Base-by-base conservation (phyloP, 2,888 invertebrate species). In the Ptilodon capucinus region DNA sequence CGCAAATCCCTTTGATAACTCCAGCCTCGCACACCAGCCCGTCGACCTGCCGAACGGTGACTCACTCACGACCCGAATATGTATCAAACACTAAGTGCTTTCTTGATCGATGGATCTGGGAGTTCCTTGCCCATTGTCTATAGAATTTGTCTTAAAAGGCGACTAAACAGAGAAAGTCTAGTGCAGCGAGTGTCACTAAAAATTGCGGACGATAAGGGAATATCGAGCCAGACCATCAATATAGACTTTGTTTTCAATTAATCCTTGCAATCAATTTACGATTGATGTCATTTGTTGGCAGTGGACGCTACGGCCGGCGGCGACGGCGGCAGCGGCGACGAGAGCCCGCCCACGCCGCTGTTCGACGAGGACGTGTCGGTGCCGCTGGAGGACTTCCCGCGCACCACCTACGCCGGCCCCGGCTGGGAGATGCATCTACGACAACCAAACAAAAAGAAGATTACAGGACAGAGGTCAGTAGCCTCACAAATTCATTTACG, bases 381-480 rank as follows among this genome's bases (percentile, higher is more conserved):
- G 81, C 98, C 98, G 0, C 91, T 99, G 44, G 97, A 97, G 81
- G 96, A 96, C 44, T 99, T 98, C 84, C 97, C 98, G 8, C 93
- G 97, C 40, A 93, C 94, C 23, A 92, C 92, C 54, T 96, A 94
- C 76, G 79, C 86, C 0, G 97, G 95, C 0, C 95, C 97, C 18
- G 98, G 98, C 19, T 99, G 99, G 98, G 98, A 98, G 76, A 96
- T 99, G 95, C 97, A 98, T 64, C 89, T 99, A 44, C 93, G 99
- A 1, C 98, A 98, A 78, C 98, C 98, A 1, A 97, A 97, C 77
- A 98, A 98, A 83, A 98, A 98, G 92, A 98, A 98, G 83, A 97
- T 98, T 53, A 98, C 98, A 0, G 97, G 97, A 0, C 97, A 97
- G 77, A 92, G 95, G 92, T 25, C 11, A 93, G 60, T 46, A 48